Evolutionary conservation across 2,888 invertebrate genomes (phyloP).

Genomic region (Microctonus aethiopoides): DNA sequence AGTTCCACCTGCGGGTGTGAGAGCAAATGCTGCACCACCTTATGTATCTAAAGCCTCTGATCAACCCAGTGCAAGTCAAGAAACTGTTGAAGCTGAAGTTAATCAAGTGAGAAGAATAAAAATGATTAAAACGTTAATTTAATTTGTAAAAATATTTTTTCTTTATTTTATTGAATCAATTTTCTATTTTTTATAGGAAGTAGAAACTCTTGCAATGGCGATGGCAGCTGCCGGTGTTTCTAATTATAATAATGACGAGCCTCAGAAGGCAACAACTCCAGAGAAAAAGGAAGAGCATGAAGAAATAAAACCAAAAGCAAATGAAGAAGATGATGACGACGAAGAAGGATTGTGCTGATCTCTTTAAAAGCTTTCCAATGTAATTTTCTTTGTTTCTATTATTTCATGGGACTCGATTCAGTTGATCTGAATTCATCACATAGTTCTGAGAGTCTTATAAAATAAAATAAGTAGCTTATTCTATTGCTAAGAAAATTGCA

Average conservation of each 20-base stretch:
- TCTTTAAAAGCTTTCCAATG: neutral
- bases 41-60: conserved; percentile 71
- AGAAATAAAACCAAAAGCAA: conserved; percentile 13
- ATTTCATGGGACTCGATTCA: conserved; percentile 15
- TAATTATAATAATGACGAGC: conserved; percentile 6
- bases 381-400: neutral
- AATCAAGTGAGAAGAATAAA: conserved; percentile 55
- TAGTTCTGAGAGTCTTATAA: neutral
- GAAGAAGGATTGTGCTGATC: conserved; percentile 42
- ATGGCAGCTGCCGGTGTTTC: conserved; percentile 8
- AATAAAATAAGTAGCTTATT: neutral
- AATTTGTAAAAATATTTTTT: neutral
- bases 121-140: neutral
- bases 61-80: conserved; percentile 56
- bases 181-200: conserved; percentile 27
- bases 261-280: conserved; percentile 14
- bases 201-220: conserved; percentile 21
- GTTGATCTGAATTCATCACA: conserved; percentile 3
- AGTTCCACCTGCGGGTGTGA: conserved; percentile 72
- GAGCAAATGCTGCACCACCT: conserved; percentile 79
- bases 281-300: neutral
- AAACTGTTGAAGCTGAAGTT: conserved; percentile 64
- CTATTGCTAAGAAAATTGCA: conserved; percentile 5
- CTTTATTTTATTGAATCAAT: neutral
- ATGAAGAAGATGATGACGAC: conserved; percentile 36